Conservation (phyloP, 2,888 invertebrate species). For the Eupithecia abbreviata region DNA sequence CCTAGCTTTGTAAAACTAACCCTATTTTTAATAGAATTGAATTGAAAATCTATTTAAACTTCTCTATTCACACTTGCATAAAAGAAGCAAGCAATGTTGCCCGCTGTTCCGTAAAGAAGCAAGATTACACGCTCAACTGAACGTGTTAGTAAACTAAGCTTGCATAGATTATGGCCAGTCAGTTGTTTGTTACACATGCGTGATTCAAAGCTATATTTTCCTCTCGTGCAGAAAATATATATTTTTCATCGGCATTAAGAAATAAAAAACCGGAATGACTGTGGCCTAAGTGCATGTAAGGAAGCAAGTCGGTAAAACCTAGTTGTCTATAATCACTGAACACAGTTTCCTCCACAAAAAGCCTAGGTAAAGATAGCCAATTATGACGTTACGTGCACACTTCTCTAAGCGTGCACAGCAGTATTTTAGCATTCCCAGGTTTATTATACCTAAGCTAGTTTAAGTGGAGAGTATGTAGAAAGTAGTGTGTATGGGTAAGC, state of each 20-base stretch:
- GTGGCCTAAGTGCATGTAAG: constrained; percentile 7
- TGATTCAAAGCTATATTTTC: background rate
- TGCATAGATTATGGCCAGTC: constrained; percentile 9
- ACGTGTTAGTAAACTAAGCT: constrained; percentile 53
- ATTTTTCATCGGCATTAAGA: background rate
- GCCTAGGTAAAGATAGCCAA: constrained; percentile 15
- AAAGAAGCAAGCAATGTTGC: constrained; percentile 47
- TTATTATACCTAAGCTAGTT: constrained; percentile 22
- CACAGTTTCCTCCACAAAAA: constrained; percentile 27
- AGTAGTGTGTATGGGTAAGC: background rate
- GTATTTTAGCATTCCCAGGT: constrained; percentile 9
- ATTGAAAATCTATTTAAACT: background rate
- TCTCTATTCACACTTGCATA: constrained; percentile 22
- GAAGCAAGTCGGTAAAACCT: constrained; percentile 10
- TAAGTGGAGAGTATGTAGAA: background rate
- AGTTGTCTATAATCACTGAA: background rate
- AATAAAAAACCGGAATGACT: background rate
- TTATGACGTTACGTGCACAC: constrained; percentile 27
- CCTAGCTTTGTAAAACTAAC: constrained; percentile 13
- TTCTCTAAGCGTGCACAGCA: background rate
- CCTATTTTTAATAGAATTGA: background rate
- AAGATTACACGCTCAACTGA: constrained; percentile 61
- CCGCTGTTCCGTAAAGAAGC: constrained; percentile 56
- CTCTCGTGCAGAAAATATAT: background rate
- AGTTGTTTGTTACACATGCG: constrained; percentile 1